phyloP scores from a whole-genome alignment of 2,888 invertebrate genomes.

The Synanthedon formicaeformis region DNA sequence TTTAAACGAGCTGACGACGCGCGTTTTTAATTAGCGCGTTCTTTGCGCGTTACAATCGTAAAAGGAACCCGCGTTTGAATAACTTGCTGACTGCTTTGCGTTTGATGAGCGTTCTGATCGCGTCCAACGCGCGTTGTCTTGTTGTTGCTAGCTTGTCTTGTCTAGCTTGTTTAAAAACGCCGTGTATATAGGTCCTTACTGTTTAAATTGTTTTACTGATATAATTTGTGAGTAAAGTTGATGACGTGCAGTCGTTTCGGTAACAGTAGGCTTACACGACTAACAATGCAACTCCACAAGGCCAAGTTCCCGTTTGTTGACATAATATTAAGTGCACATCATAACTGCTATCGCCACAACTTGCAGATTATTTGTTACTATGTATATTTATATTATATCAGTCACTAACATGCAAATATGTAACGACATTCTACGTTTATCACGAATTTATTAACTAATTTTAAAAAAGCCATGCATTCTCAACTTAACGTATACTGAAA shows the following conservation, averaged over 20 bases:
- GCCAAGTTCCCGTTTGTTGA: slow-evolving; percentile 67
- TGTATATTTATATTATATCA: slow-evolving; percentile 67
- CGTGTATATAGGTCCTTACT: too few relatives aligned
- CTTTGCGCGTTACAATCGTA: too few relatives aligned
- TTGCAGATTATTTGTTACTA: slow-evolving; percentile 67
- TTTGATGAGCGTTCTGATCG: too few relatives aligned
- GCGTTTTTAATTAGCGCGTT: too few relatives aligned
- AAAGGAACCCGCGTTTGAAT: too few relatives aligned
- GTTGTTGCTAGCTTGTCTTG: too few relatives aligned
- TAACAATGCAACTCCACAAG: slow-evolving; percentile 70
- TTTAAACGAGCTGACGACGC: too few relatives aligned
- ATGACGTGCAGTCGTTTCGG: slow-evolving; percentile 62
- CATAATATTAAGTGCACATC: slow-evolving; percentile 65
- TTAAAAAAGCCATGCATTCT: slow-evolving; percentile 51
- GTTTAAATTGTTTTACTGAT: slow-evolving; percentile 10
- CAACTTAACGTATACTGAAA: slow-evolving; percentile 31
- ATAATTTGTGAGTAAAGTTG: slow-evolving; percentile 58
- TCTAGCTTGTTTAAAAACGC: too few relatives aligned
- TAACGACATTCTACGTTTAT: slow-evolving; percentile 55
- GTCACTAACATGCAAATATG: slow-evolving; percentile 72
- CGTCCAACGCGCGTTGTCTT: too few relatives aligned
- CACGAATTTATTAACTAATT: slow-evolving; percentile 57
- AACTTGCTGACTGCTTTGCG: too few relatives aligned
- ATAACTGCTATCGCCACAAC: slow-evolving; percentile 66
- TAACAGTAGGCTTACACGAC: slow-evolving; percentile 65